A percentile compares a stretch with the other conserved stretches of the same genome.
Conservation (phyloP, 2,797 vertebrate genomes). For the Spinus pinus region DNA sequence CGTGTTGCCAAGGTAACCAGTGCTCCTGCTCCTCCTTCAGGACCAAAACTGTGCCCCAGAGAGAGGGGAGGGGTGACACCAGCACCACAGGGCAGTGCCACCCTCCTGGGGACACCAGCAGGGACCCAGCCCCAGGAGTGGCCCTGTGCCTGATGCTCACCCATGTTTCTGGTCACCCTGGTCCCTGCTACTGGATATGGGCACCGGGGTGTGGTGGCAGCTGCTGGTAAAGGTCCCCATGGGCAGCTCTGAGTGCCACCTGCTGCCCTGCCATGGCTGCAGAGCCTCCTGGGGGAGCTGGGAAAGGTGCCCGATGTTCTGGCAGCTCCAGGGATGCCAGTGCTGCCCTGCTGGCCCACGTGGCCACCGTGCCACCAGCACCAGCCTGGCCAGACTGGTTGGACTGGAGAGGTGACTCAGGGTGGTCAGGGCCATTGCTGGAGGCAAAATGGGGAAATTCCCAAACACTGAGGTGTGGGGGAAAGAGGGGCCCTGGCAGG, state of each 20-base stretch:
- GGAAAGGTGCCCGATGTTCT: fast-evolving
- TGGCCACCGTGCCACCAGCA: not conserved
- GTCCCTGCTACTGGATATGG: not conserved
- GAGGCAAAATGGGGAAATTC: not conserved
- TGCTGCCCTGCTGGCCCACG: fast-evolving
- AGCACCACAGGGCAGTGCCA: not conserved
- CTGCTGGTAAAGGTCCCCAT: not conserved
- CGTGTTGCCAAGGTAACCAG: not conserved
- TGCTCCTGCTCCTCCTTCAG: not conserved
- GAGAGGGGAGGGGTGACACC: fast-evolving
- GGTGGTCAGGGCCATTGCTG: not conserved
- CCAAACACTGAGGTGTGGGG: not conserved
- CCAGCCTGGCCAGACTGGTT: not conserved
- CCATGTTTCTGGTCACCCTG: fast-evolving
- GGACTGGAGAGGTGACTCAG: not conserved
- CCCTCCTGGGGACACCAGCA: not conserved
- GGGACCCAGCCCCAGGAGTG: not conserved
- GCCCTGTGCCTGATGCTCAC: not conserved
- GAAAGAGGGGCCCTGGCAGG: fast-evolving
- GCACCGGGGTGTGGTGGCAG: not conserved
- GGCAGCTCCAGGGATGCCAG: not conserved
- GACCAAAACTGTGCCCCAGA: not conserved
- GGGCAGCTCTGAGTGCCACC: fast-evolving
- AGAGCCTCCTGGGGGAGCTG: fast-evolving
- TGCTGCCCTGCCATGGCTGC: fast-evolving